Base-by-base conservation (phyloP, 2,888 invertebrate genomes). In the Drosophila acutilabella region DNA sequence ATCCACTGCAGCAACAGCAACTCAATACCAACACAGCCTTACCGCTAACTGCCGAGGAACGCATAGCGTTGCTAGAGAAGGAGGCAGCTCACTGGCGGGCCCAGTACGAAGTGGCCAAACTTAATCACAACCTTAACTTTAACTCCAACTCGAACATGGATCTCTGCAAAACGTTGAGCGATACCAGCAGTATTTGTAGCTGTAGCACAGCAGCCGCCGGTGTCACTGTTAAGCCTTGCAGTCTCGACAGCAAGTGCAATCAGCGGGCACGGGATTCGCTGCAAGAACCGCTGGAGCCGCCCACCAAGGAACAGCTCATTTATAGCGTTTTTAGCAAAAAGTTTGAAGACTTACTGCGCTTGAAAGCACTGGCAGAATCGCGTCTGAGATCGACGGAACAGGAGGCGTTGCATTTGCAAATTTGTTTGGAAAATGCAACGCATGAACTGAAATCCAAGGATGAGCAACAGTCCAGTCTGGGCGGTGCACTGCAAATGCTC, bases 81-180 rank as follows among this genome's bases (percentile, higher is more conserved):
- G 96, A 96, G 89, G 93, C 95, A 64, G 95, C 95, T 74, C 94
- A 95, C 85, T 96, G 95, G 95, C 94, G 95, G 89, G 93, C 95
- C 1, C 96, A 96, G 91, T 95, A 95, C 88, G 95, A 96, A 81
- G 92, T 96, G 50, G 90, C 95, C 30, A 94, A 95, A 91, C 93
- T 91, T 23, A 80, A 79, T 57, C 89, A 89, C 67, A 78, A 74
- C 93, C 80, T 93, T 5, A 79, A 58, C 58, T 58, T 70, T 20
- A 92, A 79, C 71, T 89, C 67, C 47, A 78, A 58, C 64, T 14
- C 74, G 36, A 50, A 64, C 61, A 69, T 71, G 60, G 85, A 89
- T 78, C 72, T 75, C 71, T 71, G 66, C 67, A 58, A 64, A 53
- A 47, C 64, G 40, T 64, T 76, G 41, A 59, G 20, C 14, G 69